Evolutionary conservation across 2,888 invertebrate genomes (phyloP), one percentile per base, ranked within the genome.

Genomic region (Chironomus tentans): DNA sequence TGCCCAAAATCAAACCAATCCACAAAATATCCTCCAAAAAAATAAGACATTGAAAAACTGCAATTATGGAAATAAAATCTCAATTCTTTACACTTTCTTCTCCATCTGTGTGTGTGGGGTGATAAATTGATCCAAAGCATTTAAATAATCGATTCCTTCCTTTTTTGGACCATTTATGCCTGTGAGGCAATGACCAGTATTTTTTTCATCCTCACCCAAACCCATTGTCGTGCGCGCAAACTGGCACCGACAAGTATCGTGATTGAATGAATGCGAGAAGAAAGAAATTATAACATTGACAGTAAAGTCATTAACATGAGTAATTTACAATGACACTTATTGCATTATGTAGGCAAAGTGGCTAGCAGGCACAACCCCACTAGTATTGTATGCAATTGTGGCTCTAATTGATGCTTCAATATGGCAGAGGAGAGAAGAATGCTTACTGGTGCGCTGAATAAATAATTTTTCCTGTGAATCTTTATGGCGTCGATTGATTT

Each of bases 91-190:
- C 38, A 38, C 38, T 38, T 38, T 38, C 38, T 38, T 38, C 38
- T 38, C n/a, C 56, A 56, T 56, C 18, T 56, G 65, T 65, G 12
- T 22, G 65, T 21, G 65, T 21, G 18, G 7, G 5, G 21, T 65
- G 65, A 65, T 65, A 65, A 65, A 65, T 65, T 65, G 65, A 65
- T 65, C 7, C 65, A 24, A 22, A 24, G 50, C 61, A 56, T 71
- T 50, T 56, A 71, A 50, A 71, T 71, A 71, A 71, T 71, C 71
- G 71, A 71, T 71, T 71, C 24, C 38, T 71, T 71, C 71, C 71
- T 71, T 71, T 71, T 71, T 24, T 2, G 56, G 71, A 13, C n/a
- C n/a, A 15, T 56, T 65, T 18, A 24, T 21, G 21, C 15, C 56
- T 56, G 56, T 18, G n/a, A 56, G 56, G 18, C 56, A 56, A 56